These are phyloP conservation scores for Denticeps clupeoides DNA, from an alignment of 2,797 vertebrate genomes.

Conservation along the genomic window DNA sequence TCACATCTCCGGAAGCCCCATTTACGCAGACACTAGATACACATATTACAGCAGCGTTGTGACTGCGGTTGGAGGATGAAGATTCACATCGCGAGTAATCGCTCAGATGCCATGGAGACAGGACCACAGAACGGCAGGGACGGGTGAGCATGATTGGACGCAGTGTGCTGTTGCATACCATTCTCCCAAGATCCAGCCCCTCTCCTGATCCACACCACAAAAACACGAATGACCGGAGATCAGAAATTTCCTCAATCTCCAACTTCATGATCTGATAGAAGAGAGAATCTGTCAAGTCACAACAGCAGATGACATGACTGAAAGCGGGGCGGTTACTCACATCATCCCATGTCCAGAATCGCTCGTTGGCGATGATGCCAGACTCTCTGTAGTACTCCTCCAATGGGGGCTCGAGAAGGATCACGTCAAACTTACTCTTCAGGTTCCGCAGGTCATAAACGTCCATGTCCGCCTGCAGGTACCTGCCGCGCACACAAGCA, in stretches of 20 bases:
- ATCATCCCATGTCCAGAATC: constrained; percentile 96
- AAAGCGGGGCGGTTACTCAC: constrained; percentile 40
- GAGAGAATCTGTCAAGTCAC: no score
- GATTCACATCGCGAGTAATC: no score
- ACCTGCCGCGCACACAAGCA: constrained; percentile 55
- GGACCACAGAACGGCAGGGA: no score
- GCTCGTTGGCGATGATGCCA: constrained; percentile 87
- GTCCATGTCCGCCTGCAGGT: constrained; percentile 88
- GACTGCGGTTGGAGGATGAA: no score
- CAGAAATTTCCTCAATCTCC: constrained; percentile 94
- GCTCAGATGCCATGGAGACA: no score
- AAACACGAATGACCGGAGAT: constrained; percentile 86
- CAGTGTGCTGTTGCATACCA: constrained; percentile 59
- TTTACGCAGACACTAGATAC: constrained; percentile 81
- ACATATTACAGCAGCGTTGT: background rate
- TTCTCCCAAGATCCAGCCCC: constrained; percentile 88
- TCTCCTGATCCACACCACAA: constrained; percentile 96
- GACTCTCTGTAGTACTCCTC: constrained; percentile 97
- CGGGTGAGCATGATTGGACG: no score
- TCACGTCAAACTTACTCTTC: constrained; percentile 92
- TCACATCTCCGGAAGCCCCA: constrained; percentile 97
- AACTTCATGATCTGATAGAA: constrained; percentile 86
- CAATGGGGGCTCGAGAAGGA: constrained; percentile 85
- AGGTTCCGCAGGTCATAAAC: constrained; percentile 86
- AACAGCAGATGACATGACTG: background rate